These are phyloP conservation scores for Augochlora pura DNA, from an alignment of 1,140 invertebrate genomes.

Conservation along the genomic window DNA sequence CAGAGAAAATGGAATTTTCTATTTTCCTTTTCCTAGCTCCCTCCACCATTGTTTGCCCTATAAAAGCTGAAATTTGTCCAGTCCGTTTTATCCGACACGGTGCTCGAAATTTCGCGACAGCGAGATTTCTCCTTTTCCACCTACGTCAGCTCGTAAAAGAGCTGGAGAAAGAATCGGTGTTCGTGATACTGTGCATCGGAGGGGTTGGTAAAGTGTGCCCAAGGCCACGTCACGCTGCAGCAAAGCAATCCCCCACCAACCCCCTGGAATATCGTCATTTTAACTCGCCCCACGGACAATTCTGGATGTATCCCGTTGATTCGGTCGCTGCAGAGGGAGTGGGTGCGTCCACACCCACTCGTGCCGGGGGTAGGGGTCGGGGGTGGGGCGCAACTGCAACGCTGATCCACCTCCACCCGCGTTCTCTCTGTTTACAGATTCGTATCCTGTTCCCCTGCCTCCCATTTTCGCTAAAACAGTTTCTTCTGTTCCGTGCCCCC, in stretches of 20 bases:
- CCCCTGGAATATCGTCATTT: constrained; percentile 36
- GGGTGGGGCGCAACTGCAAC: constrained; percentile 35
- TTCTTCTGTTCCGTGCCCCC: background rate
- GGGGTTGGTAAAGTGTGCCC: constrained; percentile 34
- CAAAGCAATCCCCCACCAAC: constrained; percentile 19
- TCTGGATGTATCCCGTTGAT: constrained; percentile 47
- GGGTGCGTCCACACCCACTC: constrained; percentile 49
- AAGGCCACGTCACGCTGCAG: constrained; percentile 59
- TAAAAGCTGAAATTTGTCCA: too few species aligned
- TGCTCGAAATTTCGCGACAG: background rate
- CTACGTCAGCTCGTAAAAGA: background rate
- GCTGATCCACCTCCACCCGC: constrained; percentile 44
- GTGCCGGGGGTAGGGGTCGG: constrained; percentile 3
- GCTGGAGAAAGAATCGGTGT: background rate
- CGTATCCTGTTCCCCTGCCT: constrained; percentile 38
- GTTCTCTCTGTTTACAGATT: constrained; percentile 56
- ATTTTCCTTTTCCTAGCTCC: too few species aligned
- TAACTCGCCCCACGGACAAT: constrained; percentile 31
- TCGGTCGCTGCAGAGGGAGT: constrained; percentile 41
- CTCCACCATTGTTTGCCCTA: too few species aligned
- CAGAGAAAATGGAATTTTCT: too few species aligned
- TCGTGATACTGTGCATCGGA: constrained; percentile 6
- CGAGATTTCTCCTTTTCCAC: background rate
- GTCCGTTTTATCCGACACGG: background rate
- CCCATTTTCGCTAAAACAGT: constrained; percentile 4